A percentile compares a stretch with the other conserved stretches of the same genome.
Evolutionary conservation across 2,113 vertebrate genomes (phyloP).

Genomic region (Turdus rufiventris): DNA sequence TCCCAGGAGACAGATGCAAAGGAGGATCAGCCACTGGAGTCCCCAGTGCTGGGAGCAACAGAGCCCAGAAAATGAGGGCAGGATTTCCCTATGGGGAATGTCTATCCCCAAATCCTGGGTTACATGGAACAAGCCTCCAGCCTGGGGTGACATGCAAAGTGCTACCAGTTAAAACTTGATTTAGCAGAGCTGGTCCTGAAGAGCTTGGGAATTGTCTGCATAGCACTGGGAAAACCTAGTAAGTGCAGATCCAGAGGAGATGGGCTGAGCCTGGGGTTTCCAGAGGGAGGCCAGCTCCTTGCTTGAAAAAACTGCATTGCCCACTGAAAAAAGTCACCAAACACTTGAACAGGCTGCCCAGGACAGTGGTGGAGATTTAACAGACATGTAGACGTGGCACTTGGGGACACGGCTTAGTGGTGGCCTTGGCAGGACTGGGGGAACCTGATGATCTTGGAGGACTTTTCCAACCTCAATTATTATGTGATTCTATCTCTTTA

Average conservation of each 20-base stretch:
- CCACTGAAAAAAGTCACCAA: neutral
- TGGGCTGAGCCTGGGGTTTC: neutral
- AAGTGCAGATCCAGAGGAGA: neutral
- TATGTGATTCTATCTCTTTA: neutral
- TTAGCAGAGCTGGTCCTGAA: neutral
- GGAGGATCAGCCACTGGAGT: neutral
- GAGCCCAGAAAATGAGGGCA: neutral
- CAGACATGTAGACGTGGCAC: neutral
- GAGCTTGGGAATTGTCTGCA: neutral
- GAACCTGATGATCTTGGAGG: neutral
- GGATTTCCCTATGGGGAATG: neutral
- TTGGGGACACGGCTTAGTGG: neutral
- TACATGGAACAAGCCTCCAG: neutral
- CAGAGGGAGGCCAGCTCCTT: neutral
- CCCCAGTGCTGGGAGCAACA: neutral
- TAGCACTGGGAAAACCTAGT: neutral
- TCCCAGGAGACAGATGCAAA: neutral
- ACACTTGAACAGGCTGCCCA: neutral
- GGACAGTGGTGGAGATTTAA: neutral
- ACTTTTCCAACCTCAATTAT: neutral
- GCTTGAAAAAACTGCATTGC: neutral
- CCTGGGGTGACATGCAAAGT: neutral
- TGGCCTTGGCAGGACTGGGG: neutral
- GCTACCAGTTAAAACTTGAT: neutral
- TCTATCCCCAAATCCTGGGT: neutral